Percentiles rank a stretch among this genome's conserved stretches.
These are phyloP conservation scores for Fregetta grallaria DNA, from an alignment of 2,113 vertebrate genomes.

Conservation along the genomic window DNA sequence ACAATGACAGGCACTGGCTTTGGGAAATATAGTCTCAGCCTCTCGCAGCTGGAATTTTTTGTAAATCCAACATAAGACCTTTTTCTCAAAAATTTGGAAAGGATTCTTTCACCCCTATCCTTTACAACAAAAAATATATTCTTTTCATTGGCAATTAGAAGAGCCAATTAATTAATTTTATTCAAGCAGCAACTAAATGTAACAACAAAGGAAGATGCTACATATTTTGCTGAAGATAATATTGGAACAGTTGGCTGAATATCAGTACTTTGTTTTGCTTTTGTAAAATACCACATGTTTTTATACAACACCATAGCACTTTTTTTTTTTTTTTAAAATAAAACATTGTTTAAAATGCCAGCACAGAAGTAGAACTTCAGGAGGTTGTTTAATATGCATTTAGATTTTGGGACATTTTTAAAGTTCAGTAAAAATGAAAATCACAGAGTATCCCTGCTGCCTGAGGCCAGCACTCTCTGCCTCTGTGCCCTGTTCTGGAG, in stretches of 20 bases:
- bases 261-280: neutral
- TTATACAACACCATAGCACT: neutral
- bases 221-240: neutral
- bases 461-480: neutral
- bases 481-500: neutral
- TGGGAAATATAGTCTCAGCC: constrained; percentile 36
- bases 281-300: neutral
- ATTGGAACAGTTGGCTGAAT: neutral
- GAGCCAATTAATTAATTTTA: neutral
- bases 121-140: neutral
- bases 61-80: constrained; percentile 7
- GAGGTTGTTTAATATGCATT: neutral
- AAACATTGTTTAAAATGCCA: neutral
- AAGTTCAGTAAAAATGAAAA: neutral
- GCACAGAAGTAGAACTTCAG: neutral
- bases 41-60: constrained; percentile 58
- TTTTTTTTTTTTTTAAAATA: neutral
- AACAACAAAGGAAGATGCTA: neutral
- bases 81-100: constrained; percentile 4
- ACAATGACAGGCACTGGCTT: constrained; percentile 54
- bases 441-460: neutral
- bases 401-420: neutral
- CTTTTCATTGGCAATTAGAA: constrained; percentile 25
- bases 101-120: neutral
- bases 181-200: neutral